Evolutionary conservation across 1,140 invertebrate species (phyloP).

Genomic region (Papilio xuthus): DNA sequence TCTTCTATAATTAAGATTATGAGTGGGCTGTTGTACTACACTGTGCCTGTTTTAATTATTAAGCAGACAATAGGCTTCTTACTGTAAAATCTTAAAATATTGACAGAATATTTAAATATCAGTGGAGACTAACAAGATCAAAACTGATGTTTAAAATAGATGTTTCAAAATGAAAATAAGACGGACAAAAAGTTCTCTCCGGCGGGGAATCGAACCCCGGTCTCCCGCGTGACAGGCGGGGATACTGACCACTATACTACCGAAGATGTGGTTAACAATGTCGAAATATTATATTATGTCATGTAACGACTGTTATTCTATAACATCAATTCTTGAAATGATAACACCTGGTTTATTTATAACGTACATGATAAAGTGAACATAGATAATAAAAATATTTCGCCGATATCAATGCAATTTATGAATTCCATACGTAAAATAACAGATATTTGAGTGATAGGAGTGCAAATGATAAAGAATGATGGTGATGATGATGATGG

Average conservation of each 20-base stretch:
- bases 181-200: not conserved
- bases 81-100: not conserved
- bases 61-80: not conserved
- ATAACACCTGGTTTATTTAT: not conserved
- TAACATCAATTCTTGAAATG: not conserved
- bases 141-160: no score
- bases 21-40: not conserved
- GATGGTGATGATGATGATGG: no score
- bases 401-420: not conserved
- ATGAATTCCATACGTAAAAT: not conserved
- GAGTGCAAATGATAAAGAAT: no score
- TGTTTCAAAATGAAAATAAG: not conserved
- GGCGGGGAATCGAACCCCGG: conserved; percentile 38
- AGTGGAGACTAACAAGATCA: no score
- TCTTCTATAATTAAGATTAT: not conserved
- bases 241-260: conserved; percentile 39
- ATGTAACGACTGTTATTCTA: not conserved
- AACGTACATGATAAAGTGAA: not conserved
- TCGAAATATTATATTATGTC: not conserved
- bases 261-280: not conserved
- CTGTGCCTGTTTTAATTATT: not conserved
- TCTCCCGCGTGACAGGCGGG: conserved; percentile 38
- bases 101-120: not conserved
- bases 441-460: no score
- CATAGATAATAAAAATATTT: not conserved